Base-by-base conservation (phyloP, 2,797 vertebrate species). In the Pelochelys cantorii region DNA sequence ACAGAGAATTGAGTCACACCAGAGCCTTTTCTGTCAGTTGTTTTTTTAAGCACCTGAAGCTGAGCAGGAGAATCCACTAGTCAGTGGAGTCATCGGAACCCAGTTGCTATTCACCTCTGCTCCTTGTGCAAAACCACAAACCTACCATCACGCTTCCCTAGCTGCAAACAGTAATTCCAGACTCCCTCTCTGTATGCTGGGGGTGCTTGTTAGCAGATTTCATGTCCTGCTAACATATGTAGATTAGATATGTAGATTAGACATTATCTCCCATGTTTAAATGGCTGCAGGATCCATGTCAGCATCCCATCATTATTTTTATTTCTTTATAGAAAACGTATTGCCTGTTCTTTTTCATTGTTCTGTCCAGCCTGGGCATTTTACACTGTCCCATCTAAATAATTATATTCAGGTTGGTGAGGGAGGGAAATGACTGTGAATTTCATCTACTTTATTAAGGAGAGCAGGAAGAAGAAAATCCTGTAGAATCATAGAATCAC, bases 301-400 rank as follows among this genome's bases (percentile, higher is more conserved):
- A n/a, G 75, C 42, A 71, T 79, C 7, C 0, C 0, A 13, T 14
- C 48, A 12, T 0, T 1, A n/a, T 6, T 52, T 88, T 84, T 78
- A 91, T 84, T 48, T 34, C 53, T 75, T 55, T 0, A 2, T 25
- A 22, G 42, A 27, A 74, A 80, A 4, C 5, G 59, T 11, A 54
- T 14, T 65, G 34, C 52, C 80, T 55, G 27, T 27, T 48, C 22
- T 6, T 57, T n/a, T 12, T 0, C 0, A 54, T 77, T 55, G 11
- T 55, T 27, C 31, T 15, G 27, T n/a, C 52, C 71, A 81, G 1
- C 0, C 80, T 25, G 5, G 9, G 2, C 65, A 31, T 81, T 83
- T 93, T 37, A 68, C 81, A 52, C 11, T 25, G 14, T 0, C 0
- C 3, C 29, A 52, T 31, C 31, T 83, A 82, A 83, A 60, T 22